Percentiles rank a stretch among this genome's conserved stretches.
phyloP scores from a whole-genome alignment of 2,113 vertebrate genomes.

The Oncorhynchus keta region DNA sequence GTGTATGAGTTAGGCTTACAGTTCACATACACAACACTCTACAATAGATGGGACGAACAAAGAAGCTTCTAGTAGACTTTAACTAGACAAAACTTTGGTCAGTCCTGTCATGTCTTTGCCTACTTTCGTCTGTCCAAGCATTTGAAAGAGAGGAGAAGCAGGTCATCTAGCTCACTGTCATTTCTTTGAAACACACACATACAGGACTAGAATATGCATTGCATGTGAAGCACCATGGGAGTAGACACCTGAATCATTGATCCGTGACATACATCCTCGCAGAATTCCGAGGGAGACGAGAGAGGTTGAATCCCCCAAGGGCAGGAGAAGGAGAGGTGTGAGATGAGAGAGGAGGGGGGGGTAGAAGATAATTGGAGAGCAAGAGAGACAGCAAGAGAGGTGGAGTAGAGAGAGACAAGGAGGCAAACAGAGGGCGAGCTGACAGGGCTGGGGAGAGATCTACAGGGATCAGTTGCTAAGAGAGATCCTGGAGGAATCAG shows the following conservation, averaged over 20 bases:
- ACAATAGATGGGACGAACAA: too few relatives aligned
- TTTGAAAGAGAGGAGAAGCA: constrained; percentile 11
- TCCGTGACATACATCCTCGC: constrained; percentile 62
- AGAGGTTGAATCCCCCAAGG: constrained; percentile 67
- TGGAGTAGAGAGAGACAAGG: background rate
- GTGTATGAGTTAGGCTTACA: too few relatives aligned
- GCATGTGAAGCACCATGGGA: constrained; percentile 37
- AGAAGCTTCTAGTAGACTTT: too few relatives aligned
- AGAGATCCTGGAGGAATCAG: background rate
- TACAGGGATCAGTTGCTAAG: background rate
- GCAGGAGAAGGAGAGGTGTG: constrained; percentile 31
- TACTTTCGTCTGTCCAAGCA: background rate
- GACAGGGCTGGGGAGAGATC: background rate
- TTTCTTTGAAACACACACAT: constrained; percentile 49
- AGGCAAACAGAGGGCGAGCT: background rate
- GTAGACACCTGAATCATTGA: constrained; percentile 61
- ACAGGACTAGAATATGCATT: constrained; percentile 23
- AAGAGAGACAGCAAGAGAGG: background rate
- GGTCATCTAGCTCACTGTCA: constrained; percentile 45
- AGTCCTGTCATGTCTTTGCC: background rate
- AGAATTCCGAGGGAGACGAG: constrained; percentile 56
- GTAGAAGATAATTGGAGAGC: background rate
- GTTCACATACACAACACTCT: too few relatives aligned
- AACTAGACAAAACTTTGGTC: background rate
- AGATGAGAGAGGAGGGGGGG: background rate